Conservation (phyloP, 2,888 invertebrate species). For the Parnassius apollo region DNA sequence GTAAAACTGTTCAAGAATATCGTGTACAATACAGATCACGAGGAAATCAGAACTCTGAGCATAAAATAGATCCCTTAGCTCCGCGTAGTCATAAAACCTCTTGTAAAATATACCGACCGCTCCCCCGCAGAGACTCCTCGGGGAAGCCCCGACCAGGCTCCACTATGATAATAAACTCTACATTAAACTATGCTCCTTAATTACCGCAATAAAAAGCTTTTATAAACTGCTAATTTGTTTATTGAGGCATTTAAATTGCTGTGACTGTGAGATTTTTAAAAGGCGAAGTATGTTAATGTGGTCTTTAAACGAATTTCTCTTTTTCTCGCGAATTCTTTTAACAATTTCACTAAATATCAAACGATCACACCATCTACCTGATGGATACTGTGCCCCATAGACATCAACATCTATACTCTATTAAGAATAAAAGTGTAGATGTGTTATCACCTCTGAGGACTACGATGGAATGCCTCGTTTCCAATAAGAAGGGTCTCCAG, state of each 20-base stretch:
- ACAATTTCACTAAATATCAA: too few relatives aligned
- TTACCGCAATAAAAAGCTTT: conserved; percentile 26
- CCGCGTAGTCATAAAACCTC: conserved; percentile 46
- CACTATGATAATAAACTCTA: conserved; percentile 27
- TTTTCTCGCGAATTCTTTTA: too few relatives aligned
- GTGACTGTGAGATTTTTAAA: conserved; percentile 1
- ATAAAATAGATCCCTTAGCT: conserved; percentile 55
- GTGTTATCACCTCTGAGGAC: too few relatives aligned
- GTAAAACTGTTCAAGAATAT: background rate
- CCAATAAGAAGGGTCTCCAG: too few relatives aligned
- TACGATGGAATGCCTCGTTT: too few relatives aligned
- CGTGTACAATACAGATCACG: background rate
- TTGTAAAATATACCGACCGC: conserved; percentile 31
- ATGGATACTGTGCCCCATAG: too few relatives aligned
- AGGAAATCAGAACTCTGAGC: conserved; percentile 36
- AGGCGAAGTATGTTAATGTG: background rate
- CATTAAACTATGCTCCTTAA: conserved; percentile 27
- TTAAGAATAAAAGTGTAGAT: too few relatives aligned
- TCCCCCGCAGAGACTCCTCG: conserved; percentile 22
- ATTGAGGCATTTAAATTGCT: conserved; percentile 18
- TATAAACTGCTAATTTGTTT: conserved; percentile 27
- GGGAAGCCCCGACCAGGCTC: conserved; percentile 26
- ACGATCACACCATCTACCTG: too few relatives aligned
- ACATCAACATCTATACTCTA: too few relatives aligned
- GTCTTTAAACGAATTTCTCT: too few relatives aligned